Percentiles rank a stretch among this genome's conserved stretches.
Evolutionary conservation across 1,140 invertebrate genomes (phyloP).

Genomic region (Cherax destructor): DNA sequence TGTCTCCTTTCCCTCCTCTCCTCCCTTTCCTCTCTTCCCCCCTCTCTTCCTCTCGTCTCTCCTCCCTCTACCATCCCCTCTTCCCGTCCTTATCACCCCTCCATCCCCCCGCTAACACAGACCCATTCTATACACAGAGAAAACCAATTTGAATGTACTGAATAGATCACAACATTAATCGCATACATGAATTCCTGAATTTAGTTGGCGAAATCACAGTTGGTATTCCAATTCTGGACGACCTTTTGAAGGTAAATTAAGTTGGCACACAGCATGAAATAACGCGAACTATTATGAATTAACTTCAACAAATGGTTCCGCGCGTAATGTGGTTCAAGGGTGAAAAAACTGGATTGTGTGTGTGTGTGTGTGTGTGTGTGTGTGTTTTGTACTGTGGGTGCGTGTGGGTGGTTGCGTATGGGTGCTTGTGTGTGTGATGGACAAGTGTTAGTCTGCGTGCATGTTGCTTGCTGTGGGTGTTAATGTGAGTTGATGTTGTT

Average conservation of each 20-base stretch:
- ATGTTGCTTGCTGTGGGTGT: too few species aligned
- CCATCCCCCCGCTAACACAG: too few species aligned
- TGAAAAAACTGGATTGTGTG: neutral
- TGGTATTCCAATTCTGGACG: neutral
- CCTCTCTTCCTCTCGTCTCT: too few species aligned
- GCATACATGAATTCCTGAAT: neutral
- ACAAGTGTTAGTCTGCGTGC: too few species aligned
- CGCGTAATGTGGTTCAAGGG: neutral
- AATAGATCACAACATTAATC: neutral
- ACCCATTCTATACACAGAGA: neutral
- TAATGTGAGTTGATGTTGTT: too few species aligned
- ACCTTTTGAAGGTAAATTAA: neutral
- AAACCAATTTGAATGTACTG: constrained; percentile 4
- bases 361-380: neutral
- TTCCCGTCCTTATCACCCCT: too few species aligned
- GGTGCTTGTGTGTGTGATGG: neutral
- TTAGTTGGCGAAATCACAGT: neutral
- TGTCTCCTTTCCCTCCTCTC: too few species aligned
- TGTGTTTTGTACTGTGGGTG: neutral
- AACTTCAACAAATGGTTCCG: neutral
- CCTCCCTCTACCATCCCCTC: too few species aligned
- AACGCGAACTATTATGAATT: neutral
- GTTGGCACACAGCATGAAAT: neutral
- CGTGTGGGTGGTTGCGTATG: neutral
- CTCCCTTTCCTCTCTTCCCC: too few species aligned